Percentiles rank a stretch among this genome's conserved stretches.
These are phyloP conservation scores for Schlechtendalia chinensis DNA, from an alignment of 1,140 invertebrate genomes.

Conservation along the genomic window DNA sequence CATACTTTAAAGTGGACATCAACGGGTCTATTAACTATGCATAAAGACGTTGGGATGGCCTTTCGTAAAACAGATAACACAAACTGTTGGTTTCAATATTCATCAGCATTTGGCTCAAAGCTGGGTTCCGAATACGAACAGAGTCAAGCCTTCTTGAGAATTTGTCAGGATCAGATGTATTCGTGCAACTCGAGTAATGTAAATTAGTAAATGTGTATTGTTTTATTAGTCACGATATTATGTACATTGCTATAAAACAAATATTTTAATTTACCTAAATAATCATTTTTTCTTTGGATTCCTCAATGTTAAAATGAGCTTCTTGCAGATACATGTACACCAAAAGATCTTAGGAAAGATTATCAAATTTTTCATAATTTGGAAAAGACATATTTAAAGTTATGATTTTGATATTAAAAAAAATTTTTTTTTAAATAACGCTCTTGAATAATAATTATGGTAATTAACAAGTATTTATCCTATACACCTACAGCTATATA, in stretches of 20 bases:
- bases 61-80: slow-evolving; percentile 5
- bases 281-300: slow-evolving; percentile 32
- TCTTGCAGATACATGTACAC: slow-evolving; percentile 24
- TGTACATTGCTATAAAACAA: background rate
- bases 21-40: background rate
- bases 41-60: background rate
- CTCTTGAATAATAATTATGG: too few species aligned
- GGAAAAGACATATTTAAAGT: too few species aligned
- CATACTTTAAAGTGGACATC: background rate
- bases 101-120: background rate
- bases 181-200: background rate
- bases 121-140: slow-evolving; percentile 19
- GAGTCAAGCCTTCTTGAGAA: background rate
- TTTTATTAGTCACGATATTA: background rate
- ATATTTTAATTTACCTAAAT: background rate
- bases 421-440: too few species aligned
- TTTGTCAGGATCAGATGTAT: slow-evolving; percentile 11
- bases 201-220: background rate
- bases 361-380: background rate
- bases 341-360: slow-evolving; percentile 26
- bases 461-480: too few species aligned
- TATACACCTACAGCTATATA: too few species aligned
- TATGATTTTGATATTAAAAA: too few species aligned
- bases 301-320: background rate
- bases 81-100: slow-evolving; percentile 11